These are phyloP conservation scores for Tautogolabrus adspersus DNA, from an alignment of 2,113 vertebrate genomes.

Conservation along the genomic window DNA sequence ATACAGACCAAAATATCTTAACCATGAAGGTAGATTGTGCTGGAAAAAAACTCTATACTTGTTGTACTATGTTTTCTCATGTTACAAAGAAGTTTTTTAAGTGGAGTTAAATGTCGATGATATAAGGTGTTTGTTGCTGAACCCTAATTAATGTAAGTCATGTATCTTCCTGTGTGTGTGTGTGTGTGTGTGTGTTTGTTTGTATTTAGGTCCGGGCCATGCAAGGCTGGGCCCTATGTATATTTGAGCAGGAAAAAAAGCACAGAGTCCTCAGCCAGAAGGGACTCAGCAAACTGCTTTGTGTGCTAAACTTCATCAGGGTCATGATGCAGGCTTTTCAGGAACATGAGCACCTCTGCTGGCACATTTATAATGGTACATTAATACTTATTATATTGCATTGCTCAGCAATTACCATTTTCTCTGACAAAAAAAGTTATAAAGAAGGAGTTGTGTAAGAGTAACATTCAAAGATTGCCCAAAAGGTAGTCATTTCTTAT, in stretches of 20 bases:
- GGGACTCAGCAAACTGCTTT: constrained; percentile 84
- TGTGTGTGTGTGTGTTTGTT: constrained; percentile 38
- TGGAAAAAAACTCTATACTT: neutral
- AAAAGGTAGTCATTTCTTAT: neutral
- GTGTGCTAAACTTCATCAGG: constrained; percentile 80
- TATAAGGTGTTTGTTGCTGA: neutral
- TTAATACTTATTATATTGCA: neutral
- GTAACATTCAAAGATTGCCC: neutral
- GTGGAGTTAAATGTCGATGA: too few relatives aligned
- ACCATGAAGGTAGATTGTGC: constrained; percentile 81
- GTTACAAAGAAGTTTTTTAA: neutral
- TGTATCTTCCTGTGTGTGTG: neutral
- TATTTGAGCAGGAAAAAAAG: constrained; percentile 87
- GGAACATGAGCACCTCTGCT: constrained; percentile 65
- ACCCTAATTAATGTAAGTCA: neutral
- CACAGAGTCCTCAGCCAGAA: constrained; percentile 76
- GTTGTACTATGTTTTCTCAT: neutral
- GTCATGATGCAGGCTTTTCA: constrained; percentile 76
- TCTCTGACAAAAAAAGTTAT: neutral
- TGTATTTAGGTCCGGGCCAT: constrained; percentile 66
- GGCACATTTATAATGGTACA: constrained; percentile 72
- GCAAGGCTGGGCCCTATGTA: constrained; percentile 62
- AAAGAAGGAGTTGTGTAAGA: too few relatives aligned
- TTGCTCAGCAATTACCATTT: neutral
- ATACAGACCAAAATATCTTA: constrained; percentile 80